phyloP scores from a whole-genome alignment of 2,888 invertebrate genomes.

The Lymantria monacha region DNA sequence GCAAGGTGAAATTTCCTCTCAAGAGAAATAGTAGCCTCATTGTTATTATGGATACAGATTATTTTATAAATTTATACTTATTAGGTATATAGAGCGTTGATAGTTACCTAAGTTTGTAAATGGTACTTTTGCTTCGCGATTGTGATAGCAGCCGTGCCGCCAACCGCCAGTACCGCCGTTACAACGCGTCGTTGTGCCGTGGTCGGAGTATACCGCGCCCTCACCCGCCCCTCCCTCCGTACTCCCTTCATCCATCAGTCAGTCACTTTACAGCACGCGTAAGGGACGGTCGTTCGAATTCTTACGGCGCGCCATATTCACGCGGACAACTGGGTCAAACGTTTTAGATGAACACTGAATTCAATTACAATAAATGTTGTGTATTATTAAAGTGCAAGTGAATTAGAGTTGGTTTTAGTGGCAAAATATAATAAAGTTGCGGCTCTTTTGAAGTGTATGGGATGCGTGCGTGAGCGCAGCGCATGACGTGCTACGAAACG shows the following conservation, averaged over 20 bases:
- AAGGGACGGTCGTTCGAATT: conserved; percentile 55
- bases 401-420: conserved; percentile 50
- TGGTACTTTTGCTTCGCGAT: conserved; percentile 32
- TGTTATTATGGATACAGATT: too few species aligned
- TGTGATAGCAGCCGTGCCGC: conserved; percentile 17
- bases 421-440: conserved; percentile 60
- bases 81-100: not conserved
- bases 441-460: conserved; percentile 78
- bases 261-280: conserved; percentile 68
- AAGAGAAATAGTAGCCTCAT: too few species aligned
- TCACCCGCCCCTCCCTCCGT: conserved; percentile 43
- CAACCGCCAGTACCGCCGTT: conserved; percentile 10
- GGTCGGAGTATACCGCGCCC: conserved; percentile 17
- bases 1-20: too few species aligned
- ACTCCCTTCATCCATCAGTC: conserved; percentile 68
- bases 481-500: conserved; percentile 83
- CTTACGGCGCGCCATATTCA: conserved; percentile 51
- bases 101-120: conserved; percentile 6
- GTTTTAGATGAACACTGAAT: conserved; percentile 55
- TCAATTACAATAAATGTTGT: conserved; percentile 57
- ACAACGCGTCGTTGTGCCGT: conserved; percentile 28
- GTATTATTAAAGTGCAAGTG: conserved; percentile 64
- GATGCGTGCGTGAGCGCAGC: conserved; percentile 83
- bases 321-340: conserved; percentile 78
- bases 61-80: too few species aligned